Evolutionary conservation across 1,140 invertebrate species (phyloP).

Genomic region (Chironomus striatipennis): DNA sequence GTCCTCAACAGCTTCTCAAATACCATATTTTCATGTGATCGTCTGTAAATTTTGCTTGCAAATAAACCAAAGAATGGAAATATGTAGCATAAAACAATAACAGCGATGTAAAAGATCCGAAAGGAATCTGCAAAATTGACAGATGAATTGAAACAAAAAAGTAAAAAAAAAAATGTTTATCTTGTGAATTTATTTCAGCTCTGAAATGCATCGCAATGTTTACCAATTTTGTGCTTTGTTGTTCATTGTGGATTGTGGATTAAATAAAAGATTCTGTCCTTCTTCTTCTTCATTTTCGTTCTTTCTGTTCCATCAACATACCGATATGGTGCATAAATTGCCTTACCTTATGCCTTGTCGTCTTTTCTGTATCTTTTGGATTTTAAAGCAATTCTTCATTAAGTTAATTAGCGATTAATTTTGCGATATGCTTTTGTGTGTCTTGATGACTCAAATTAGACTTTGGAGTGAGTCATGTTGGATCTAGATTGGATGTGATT

Average conservation of each 20-base stretch:
- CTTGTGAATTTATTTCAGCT: background rate
- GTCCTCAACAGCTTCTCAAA: background rate
- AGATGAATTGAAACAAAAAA: background rate
- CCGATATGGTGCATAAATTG: background rate
- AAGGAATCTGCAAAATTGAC: slow-evolving; percentile 12
- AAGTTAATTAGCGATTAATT: no score
- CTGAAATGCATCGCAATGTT: background rate
- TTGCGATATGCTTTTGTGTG: no score
- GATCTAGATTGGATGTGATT: no score
- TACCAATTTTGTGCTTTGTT: background rate
- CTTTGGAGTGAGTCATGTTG: no score
- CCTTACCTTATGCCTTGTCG: no score
- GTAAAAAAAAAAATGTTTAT: background rate
- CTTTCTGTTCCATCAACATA: background rate
- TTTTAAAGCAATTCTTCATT: no score
- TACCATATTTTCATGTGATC: background rate
- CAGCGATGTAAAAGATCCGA: slow-evolving; percentile 3
- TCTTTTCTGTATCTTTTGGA: no score
- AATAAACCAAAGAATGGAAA: background rate
- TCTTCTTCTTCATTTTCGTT: background rate
- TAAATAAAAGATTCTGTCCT: background rate
- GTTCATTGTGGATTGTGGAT: background rate
- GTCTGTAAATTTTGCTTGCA: background rate
- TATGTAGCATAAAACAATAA: background rate
- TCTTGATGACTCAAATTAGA: no score